phyloP scores from a whole-genome alignment of 2,797 vertebrate species.

The Moxostoma hubbsi region DNA sequence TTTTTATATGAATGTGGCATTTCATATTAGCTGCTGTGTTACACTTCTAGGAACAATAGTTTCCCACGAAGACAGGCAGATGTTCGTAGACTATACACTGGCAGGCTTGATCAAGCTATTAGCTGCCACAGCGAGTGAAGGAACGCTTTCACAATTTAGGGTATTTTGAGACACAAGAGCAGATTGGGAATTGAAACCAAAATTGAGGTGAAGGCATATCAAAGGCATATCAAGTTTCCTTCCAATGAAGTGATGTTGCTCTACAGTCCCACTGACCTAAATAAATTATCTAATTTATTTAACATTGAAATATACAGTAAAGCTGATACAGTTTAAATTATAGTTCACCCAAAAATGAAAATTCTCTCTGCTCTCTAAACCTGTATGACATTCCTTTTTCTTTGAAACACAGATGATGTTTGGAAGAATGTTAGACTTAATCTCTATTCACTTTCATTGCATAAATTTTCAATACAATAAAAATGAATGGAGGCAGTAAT shows the following conservation, averaged over 20 bases:
- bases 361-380: too few species aligned
- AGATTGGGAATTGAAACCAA: slow-evolving; percentile 74
- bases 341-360: too few species aligned
- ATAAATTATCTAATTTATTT: slow-evolving; percentile 44
- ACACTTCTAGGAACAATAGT: slow-evolving; percentile 62
- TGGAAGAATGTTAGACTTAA: too few species aligned
- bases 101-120: slow-evolving; percentile 76
- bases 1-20: slow-evolving; percentile 66
- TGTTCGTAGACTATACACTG: slow-evolving; percentile 70
- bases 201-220: slow-evolving; percentile 77
- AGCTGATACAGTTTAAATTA: slow-evolving; percentile 20
- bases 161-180: slow-evolving; percentile 71
- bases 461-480: too few species aligned
- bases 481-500: too few species aligned
- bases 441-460: too few species aligned
- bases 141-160: slow-evolving; percentile 69
- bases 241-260: slow-evolving; percentile 46
- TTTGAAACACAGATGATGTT: too few species aligned
- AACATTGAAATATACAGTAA: slow-evolving; percentile 47
- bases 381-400: too few species aligned
- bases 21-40: slow-evolving; percentile 63
- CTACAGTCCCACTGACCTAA: slow-evolving; percentile 56
- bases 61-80: slow-evolving; percentile 65
- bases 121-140: slow-evolving; percentile 67
- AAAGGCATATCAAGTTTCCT: slow-evolving; percentile 74